Evolutionary conservation across 2,113 vertebrate species (phyloP).

Genomic region (Nymphicus hollandicus): DNA sequence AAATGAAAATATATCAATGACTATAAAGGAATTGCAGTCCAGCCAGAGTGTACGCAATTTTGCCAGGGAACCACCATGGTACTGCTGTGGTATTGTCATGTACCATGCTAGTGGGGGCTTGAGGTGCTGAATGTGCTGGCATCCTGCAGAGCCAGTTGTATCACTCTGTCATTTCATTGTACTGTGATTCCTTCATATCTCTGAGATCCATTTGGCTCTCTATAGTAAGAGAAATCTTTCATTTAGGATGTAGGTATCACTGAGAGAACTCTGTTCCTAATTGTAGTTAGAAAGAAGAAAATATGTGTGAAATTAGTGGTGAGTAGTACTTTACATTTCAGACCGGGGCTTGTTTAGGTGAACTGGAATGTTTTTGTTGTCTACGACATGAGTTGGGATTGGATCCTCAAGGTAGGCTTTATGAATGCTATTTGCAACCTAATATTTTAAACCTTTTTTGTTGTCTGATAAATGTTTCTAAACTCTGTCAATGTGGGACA

Average conservation of each 20-base stretch:
- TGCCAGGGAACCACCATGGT: not conserved
- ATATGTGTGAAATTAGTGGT: not conserved
- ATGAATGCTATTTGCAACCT: not conserved
- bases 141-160: not conserved
- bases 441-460: not conserved
- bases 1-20: not conserved
- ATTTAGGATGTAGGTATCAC: not conserved
- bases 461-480: not conserved
- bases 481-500: not conserved
- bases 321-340: not conserved
- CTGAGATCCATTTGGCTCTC: not conserved
- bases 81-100: not conserved
- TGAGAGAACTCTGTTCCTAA: not conserved
- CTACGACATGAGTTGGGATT: fast-evolving
- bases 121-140: not conserved
- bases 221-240: not conserved
- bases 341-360: not conserved
- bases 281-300: not conserved
- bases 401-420: not conserved
- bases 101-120: too few relatives aligned
- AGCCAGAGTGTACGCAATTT: not conserved
- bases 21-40: not conserved
- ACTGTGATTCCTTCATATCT: fast-evolving
- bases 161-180: not conserved
- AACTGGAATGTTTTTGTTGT: not conserved